Evolutionary conservation across 2,113 vertebrate genomes (phyloP), one percentile per base, ranked within the genome.

Genomic region (Progne subis): DNA sequence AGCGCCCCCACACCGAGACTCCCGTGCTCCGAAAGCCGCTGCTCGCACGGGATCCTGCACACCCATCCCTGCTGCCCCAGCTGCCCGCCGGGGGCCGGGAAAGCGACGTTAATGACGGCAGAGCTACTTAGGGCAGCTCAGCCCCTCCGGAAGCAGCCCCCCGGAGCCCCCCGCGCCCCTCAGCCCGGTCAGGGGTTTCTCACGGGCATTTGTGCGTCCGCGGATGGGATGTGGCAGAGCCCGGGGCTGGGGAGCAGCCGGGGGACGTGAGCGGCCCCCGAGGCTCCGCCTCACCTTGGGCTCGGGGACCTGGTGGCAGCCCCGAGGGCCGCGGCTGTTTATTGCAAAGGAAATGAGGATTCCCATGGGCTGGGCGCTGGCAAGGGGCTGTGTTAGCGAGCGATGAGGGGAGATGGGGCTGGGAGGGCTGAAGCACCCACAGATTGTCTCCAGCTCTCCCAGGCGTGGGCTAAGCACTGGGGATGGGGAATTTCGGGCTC

Each of bases 121-220:
- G 8, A 44, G 65, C 47, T 95, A 93, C 95, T 93, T 74, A 91
- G 94, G 84, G 88, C 92, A 89, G 60, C 92, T 82, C 11, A 4
- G 72, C 90, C 81, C 69, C 88, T 77, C 41, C 5, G 60, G 82
- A 12, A 4, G 46, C 59, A 7, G 74, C 28, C 57, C 85, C 77
- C 24, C 7, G 8, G 69, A 83, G 60, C 55, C 67, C 67, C 57
- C 83, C 6, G 9, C 9, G 63, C 37, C 82, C 74, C 39, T n/a
- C 82, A 4, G 11, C 89, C 37, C 4, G 15, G 6, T 0, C 46
- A 3, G 70, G 81, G 70, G 79, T 69, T 52, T 8, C 90, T 43
- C 4, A 9, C 11, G 1, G 92, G 55, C 65, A 0, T 72, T 72
- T 31, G 88, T 16, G 91, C 67, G 16, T 9, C 87, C 7, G 5